Evolutionary conservation across 2,113 vertebrate species (phyloP).

Genomic region (Kryptolebias marmoratus): DNA sequence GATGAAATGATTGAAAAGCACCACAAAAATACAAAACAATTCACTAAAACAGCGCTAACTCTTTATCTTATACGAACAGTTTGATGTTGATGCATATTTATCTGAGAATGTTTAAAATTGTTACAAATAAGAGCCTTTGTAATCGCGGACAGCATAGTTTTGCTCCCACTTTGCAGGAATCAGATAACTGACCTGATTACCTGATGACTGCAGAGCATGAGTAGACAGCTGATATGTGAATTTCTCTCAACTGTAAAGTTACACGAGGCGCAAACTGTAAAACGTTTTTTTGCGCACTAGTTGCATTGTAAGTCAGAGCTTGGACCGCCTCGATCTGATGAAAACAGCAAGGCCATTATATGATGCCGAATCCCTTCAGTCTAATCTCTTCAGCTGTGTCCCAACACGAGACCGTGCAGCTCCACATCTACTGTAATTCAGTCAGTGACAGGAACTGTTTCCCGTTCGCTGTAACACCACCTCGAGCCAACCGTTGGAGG

Average conservation of each 20-base stretch:
- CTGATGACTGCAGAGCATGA: too few species aligned
- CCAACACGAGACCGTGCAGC: neutral
- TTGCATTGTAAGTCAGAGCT: neutral
- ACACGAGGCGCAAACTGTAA: neutral
- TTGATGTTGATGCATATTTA: neutral
- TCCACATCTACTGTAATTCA: slow-evolving; percentile 11
- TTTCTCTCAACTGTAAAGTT: neutral
- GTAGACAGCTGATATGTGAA: neutral
- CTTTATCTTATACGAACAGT: neutral
- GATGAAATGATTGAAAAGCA: neutral
- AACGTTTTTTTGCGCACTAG: neutral
- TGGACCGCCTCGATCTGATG: slow-evolving; percentile 2
- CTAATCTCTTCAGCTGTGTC: slow-evolving; percentile 44
- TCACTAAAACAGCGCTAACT: neutral
- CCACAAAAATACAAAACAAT: neutral
- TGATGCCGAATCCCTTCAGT: slow-evolving; percentile 17
- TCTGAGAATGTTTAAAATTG: neutral
- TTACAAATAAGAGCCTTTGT: neutral
- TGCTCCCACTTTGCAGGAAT: neutral
- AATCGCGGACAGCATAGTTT: neutral
- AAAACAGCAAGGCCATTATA: slow-evolving; percentile 24
- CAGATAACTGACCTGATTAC: neutral
- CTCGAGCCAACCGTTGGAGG: neutral
- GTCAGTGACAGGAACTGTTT: neutral
- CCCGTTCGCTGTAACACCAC: neutral